Conservation (phyloP, 2,888 invertebrate genomes). For the Heliothis peltigera region DNA sequence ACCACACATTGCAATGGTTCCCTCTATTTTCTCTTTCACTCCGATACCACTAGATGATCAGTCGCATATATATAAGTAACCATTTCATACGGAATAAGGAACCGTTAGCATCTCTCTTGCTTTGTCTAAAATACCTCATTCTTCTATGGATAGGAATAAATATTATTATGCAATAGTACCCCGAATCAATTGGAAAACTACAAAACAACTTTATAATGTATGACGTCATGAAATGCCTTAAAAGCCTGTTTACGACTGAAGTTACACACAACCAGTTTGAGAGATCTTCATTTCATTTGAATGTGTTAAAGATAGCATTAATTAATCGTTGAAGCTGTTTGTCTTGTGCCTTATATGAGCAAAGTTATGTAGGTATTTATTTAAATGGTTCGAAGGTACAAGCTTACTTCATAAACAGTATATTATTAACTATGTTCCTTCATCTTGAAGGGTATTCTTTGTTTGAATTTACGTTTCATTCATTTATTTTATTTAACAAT, state of each 20-base stretch:
- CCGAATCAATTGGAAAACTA: slow-evolving; percentile 1
- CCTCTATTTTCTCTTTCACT: too few relatives aligned
- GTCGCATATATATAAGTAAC: too few relatives aligned
- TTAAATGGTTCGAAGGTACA: neutral
- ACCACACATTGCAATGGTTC: too few relatives aligned
- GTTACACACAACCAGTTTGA: neutral
- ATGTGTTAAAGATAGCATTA: neutral
- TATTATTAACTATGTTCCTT: too few relatives aligned
- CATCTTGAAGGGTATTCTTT: too few relatives aligned
- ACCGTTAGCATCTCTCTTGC: neutral
- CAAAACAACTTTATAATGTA: slow-evolving; percentile 4
- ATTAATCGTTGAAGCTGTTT: neutral
- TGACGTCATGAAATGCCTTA: slow-evolving; percentile 12
- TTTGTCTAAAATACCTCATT: neutral
- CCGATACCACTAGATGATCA: too few relatives aligned
- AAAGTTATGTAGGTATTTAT: neutral
- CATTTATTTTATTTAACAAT: too few relatives aligned
- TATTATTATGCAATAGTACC: slow-evolving; percentile 4
- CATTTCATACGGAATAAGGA: neutral
- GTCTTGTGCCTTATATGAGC: neutral
- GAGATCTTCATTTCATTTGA: neutral
- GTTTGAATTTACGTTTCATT: too few relatives aligned
- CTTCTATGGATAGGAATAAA: neutral
- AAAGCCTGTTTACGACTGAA: slow-evolving; percentile 1
- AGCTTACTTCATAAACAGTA: too few relatives aligned